phyloP scores from a whole-genome alignment of 1,140 invertebrate genomes.

The Oscheius sp. region DNA sequence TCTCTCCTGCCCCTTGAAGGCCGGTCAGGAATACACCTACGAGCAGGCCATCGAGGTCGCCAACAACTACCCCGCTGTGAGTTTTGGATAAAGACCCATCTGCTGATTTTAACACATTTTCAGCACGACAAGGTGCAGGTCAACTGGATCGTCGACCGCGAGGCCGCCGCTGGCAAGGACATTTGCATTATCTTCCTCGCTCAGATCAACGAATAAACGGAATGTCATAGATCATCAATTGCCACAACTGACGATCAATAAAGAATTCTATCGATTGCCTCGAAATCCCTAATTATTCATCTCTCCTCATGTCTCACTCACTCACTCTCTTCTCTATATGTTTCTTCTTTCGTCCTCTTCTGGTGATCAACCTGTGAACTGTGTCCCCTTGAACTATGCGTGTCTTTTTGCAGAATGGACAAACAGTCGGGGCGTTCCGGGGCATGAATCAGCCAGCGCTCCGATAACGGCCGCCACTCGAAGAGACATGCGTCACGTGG shows the following conservation, averaged over 20 bases:
- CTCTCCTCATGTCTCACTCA: not conserved
- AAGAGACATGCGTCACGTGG: no score
- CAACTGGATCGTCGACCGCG: not conserved
- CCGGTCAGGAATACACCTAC: not conserved
- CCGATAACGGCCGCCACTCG: no score
- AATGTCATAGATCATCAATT: no score
- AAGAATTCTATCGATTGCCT: no score
- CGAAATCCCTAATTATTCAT: not conserved
- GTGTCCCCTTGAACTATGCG: no score
- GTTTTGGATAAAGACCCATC: not conserved
- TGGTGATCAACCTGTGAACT: not conserved
- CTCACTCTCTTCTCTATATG: not conserved
- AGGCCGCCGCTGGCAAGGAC: not conserved
- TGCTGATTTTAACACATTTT: not conserved
- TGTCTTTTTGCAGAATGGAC: no score
- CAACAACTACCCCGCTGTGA: slow-evolving; percentile 4
- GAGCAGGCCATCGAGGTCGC: slow-evolving; percentile 1
- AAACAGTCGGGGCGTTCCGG: no score
- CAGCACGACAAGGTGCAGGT: not conserved
- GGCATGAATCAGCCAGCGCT: no score
- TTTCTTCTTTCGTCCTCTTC: not conserved
- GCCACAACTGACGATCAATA: no score
- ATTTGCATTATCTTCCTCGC: not conserved
- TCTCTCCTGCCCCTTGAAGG: not conserved
- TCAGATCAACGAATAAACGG: not conserved